These are phyloP conservation scores for Melanophora roralis DNA, from an alignment of 2,888 invertebrate genomes.

Conservation along the genomic window DNA sequence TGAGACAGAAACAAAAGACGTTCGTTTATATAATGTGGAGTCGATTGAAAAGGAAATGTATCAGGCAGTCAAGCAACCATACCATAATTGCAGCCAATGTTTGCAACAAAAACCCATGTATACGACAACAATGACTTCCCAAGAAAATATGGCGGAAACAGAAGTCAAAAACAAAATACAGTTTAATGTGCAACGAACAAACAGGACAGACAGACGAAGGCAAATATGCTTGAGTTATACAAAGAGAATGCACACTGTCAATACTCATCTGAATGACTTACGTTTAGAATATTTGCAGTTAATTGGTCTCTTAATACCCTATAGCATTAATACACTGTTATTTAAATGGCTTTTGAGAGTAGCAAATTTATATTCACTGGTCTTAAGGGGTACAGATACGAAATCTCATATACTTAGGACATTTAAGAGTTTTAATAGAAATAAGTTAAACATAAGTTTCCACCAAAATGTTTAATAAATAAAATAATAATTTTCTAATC, in stretches of 20 bases:
- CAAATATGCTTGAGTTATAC: no score
- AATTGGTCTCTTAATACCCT: no score
- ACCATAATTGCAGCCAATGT: conserved; percentile 27
- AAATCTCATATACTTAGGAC: background rate
- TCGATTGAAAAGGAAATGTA: background rate
- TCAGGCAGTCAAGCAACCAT: background rate
- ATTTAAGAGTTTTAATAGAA: background rate
- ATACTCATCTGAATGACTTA: no score
- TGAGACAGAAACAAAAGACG: background rate
- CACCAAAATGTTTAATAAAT: background rate
- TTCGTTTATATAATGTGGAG: background rate
- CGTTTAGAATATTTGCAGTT: no score
- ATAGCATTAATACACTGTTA: no score
- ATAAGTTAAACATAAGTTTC: background rate
- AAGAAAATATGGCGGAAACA: background rate
- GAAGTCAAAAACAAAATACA: background rate
- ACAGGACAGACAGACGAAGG: no score
- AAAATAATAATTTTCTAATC: conserved; percentile 38
- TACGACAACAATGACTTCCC: no score
- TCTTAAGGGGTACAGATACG: background rate
- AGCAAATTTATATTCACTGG: background rate
- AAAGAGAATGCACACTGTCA: no score
- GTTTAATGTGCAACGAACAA: background rate
- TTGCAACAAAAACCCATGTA: conserved; percentile 27
- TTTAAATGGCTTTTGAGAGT: no score